Evolutionary conservation across 2,888 invertebrate genomes (phyloP), one percentile per base, ranked within the genome.

Genomic region (Bellardia bayeri): DNA sequence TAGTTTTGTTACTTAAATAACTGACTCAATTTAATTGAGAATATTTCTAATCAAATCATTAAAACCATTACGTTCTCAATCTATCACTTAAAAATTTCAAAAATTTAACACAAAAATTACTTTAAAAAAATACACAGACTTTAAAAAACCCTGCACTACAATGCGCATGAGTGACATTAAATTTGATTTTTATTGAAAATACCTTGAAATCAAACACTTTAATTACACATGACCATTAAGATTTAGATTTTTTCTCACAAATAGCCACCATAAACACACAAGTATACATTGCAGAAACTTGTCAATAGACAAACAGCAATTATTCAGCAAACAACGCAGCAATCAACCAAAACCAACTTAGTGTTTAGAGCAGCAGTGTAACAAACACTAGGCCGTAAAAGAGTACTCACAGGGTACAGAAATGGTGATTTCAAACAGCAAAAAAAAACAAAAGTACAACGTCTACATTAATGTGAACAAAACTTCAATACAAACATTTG

Each of bases 191-290:
- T 81, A 81, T 85, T 81, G 75, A 85, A 81, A 85, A 85, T 85
- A 81, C 85, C 85, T 85, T 85, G 80, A 85, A 85, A 85, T 85
- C 85, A 80, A 85, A 85, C 85, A 85, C 85, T 85, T 85, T 85
- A 85, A 85, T 85, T 85, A 81, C 85, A 75, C 75, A 75, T 75
- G 80, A 76, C 85, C 85, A 85, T 81, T 85, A 85, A 80, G 85
- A 85, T 85, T 85, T 40, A 74, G 45, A 82, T 66, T 75, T 75
- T 82, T 83, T 83, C 78, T 83, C 64, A 83, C 85, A 80, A 71
- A 76, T 37, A 13, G 11, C 11, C 49, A 63, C 75, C 49, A 64
- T 4, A 45, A 14, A 51, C 33, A 37, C 13, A 37, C 33, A 56
- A 8, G 66, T 3, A 56, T 33, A 40, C 54, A 33, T 33, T 58